Evolutionary conservation across 53 echinoderm and acorn worm genomes (phyloP), one percentile per base, ranked within the genome.

Genomic region (Stichopus horrens): DNA sequence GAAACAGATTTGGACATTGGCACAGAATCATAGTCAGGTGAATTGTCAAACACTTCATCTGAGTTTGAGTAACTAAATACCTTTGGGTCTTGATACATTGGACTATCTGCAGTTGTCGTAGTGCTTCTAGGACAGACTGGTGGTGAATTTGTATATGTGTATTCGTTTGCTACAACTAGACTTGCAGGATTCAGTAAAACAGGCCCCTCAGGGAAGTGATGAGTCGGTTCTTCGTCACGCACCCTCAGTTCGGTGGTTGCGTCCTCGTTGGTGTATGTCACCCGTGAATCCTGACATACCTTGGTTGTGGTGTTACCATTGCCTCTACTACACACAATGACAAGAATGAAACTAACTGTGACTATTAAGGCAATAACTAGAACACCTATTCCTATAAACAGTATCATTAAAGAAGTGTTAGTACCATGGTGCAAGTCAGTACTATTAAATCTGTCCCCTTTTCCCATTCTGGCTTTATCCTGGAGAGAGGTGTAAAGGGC

Each of bases 71-170:
- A 21, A 20, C 19, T 21, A 19, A 56, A 81, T 21, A 5, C 20
- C 18, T 5, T 18, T 81, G 56, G n/a, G 5, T 53, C 7, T 21
- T 57, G 58, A 4, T 8, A 56, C 8, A 2, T 11, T 8, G 19
- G 56, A 11, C 55, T 21, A 2, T 56, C 7, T 6, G 21, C 58
- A 2, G 56, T 14, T 9, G 57, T 20, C 22, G 14, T 53, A 52
- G 81, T 81, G 23, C 81, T 58, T 58, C 81, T 81, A 56, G 81
- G 56, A 56, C 57, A 81, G 2, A 81, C 21, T 4, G 81, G 81
- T 20, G 81, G 57, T 2, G 81, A 79, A 54, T 55, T 56, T 5
- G 58, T 5, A 54, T 55, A 57, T 0, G 56, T 19, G 54, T 79
- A 79, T 79, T 16, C 54, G 4, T 81, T 81, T 57, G n/a, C 81